Conservation (phyloP, 2,888 invertebrate species). For the Laspeyria flexula region DNA sequence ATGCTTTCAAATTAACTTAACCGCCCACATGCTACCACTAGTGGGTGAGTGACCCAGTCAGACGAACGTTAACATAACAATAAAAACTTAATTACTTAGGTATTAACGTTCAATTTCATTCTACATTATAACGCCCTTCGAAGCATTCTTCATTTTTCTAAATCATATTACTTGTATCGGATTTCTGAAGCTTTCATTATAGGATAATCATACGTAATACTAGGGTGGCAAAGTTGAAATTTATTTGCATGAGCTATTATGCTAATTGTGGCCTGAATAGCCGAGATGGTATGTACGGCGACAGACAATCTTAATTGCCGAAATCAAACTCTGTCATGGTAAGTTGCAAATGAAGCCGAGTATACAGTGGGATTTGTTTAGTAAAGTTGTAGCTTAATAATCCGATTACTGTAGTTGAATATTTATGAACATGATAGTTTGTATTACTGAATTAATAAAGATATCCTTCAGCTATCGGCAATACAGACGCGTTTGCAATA, state of each 20-base stretch:
- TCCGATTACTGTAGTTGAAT: slow-evolving; percentile 43
- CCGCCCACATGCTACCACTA: slow-evolving; percentile 39
- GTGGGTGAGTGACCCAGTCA: slow-evolving; percentile 55
- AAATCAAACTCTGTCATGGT: slow-evolving; percentile 34
- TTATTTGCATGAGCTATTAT: slow-evolving; percentile 25
- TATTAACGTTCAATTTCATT: slow-evolving; percentile 37
- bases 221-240: slow-evolving; percentile 23
- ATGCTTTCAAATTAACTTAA: slow-evolving; percentile 36
- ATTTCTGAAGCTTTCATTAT: slow-evolving; percentile 11
- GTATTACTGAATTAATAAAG: slow-evolving; percentile 37
- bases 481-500: not conserved
- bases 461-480: slow-evolving; percentile 23
- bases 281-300: slow-evolving; percentile 24
- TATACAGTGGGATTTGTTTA: slow-evolving; percentile 39
- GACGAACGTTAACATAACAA: slow-evolving; percentile 42
- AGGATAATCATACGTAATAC: slow-evolving; percentile 26
- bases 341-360: slow-evolving; percentile 22
- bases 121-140: slow-evolving; percentile 25
- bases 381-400: slow-evolving; percentile 32
- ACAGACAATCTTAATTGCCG: slow-evolving; percentile 36
- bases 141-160: slow-evolving; percentile 17
- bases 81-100: slow-evolving; percentile 49
- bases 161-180: slow-evolving; percentile 18
- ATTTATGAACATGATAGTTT: slow-evolving; percentile 44
- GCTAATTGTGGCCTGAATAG: slow-evolving; percentile 42